Evolutionary conservation across 2,113 vertebrate genomes (phyloP).

Genomic region (Origma solitaria): DNA sequence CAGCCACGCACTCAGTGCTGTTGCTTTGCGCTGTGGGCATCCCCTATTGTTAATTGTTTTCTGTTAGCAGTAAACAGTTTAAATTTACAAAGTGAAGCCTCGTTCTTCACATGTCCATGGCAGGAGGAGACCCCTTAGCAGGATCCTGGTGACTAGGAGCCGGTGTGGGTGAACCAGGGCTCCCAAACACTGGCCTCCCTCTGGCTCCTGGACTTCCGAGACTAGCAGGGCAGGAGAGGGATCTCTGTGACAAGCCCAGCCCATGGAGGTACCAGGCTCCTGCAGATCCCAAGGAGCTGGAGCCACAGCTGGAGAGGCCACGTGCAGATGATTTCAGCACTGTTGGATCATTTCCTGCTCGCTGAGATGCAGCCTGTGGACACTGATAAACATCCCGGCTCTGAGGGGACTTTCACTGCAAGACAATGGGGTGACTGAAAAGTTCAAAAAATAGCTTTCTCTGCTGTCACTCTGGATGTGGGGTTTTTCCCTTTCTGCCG

Average conservation of each 20-base stretch:
- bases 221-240: background rate
- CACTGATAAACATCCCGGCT: background rate
- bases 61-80: too few relatives aligned
- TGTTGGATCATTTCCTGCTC: background rate
- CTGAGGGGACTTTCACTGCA: background rate
- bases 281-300: background rate
- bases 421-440: background rate
- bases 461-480: background rate
- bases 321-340: background rate
- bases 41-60: too few relatives aligned
- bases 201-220: accelerated
- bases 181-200: background rate
- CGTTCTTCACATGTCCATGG: too few relatives aligned
- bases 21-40: too few relatives aligned
- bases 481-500: background rate
- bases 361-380: accelerated
- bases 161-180: accelerated
- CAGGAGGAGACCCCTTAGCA: background rate
- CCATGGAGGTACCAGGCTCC: background rate
- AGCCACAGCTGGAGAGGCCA: background rate
- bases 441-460: background rate
- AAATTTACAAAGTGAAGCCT: too few relatives aligned
- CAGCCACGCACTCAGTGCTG: too few relatives aligned
- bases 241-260: background rate
- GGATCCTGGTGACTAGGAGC: background rate